Base-by-base conservation (phyloP, 35 echinoderm and acorn worm genomes). In the Eucidaris tribuloides region DNA sequence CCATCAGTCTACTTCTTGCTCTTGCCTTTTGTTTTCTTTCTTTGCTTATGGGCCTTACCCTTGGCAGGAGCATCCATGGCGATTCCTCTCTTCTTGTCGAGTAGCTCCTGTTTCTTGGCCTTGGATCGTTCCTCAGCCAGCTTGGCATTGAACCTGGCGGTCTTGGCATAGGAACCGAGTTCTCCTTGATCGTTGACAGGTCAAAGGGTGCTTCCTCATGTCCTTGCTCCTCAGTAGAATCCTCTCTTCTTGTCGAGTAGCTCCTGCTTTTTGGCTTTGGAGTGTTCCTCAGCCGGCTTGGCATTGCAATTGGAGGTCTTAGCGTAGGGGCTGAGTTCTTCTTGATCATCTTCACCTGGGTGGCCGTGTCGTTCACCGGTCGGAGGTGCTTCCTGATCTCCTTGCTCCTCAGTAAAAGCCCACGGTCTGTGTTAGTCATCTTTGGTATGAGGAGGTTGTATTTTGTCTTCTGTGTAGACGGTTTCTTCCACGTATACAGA, bases 401-500 rank as follows among this genome's bases (percentile, higher is more conserved):
- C 58, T 88, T 65, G 81, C 90, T 93, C 62, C 76, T 90, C 19
- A 99, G 58, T 42, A 99, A 80, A 36, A 87, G 74, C 19, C 54
- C 82, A 45, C 93, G 79, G 76, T 99, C 96, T 24, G 96, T 89
- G 78, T 93, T 85, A 23, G 85, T 78, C 96, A 99, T 99, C 77
- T 87, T 93, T 2, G 91, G 91, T 91, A 99, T 99, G 46, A 91
- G 96, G 20, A 99, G 86, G 81, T 99, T 99, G 91, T 87, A 93
- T 34, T 90, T 86, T 23, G 57, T 76, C 87, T 99, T 99, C 62
- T 86, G 84, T 43, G 59, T 83, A 48, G 96, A 99, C 24, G 83
- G 74, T 32, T 87, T 93, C 83, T 92, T 99, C 86, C 89, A 99
- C 72, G 96, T 99, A 59, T 99, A 99, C 58, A 99, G 79, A 15